Evolutionary conservation across 2,113 vertebrate species (phyloP), one percentile per base, ranked within the genome.

Genomic region (Indri indri): DNA sequence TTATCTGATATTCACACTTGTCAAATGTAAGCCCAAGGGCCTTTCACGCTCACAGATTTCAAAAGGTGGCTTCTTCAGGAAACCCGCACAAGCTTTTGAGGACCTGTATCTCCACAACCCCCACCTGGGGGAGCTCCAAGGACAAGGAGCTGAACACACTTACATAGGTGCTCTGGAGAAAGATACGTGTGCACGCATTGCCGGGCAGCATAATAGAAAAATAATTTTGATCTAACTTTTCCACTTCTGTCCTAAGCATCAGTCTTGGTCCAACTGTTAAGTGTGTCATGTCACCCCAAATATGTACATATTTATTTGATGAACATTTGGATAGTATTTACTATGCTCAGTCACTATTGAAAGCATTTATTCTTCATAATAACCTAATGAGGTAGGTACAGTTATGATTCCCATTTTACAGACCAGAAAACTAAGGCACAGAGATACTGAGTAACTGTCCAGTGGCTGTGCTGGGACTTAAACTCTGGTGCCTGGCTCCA

Each of bases 61-160:
- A 30, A 81, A 92, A 88, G 45, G 23, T 30, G 34, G 14, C 45
- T 82, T 84, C 61, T 93, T 85, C 65, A 81, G 88, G 71, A 90
- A 95, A 37, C 18, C 42, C 79, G 8, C 2, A 9, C 40, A 45
- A 91, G 76, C 82, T 68, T 37, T 54, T 52, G 7, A 91, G 37
- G 40, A 77, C 80, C 84, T 80, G 0, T 80, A 92, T 94, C 80
- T 94, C 80, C 85, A 74, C 84, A 96, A 23, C 80, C 30, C 94
- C 96, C 91, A 95, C 70, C 95, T 95, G 63, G 91, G 93, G 91
- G 94, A 97, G 81, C 96, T 92, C 80, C 85, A 90, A 73, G 85
- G 81, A 92, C 91, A 92, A 95, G 80, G 42, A 94, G 79, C 79
- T 82, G 45, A 80, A 71, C 52, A 45, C 17, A 63, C 3, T 68